These are phyloP conservation scores for Antheraea mylitta DNA, from an alignment of 1,140 invertebrate species.

Conservation along the genomic window DNA sequence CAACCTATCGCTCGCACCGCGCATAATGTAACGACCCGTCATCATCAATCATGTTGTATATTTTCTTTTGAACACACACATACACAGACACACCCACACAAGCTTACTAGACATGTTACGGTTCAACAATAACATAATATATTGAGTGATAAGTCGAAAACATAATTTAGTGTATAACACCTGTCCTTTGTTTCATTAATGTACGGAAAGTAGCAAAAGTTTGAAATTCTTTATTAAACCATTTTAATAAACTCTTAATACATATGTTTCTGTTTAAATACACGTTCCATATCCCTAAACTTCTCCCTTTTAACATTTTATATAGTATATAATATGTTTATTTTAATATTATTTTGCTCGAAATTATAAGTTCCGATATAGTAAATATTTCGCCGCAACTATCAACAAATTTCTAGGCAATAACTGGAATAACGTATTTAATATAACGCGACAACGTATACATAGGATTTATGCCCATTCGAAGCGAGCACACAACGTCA, in stretches of 20 bases:
- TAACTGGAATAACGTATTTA: neutral
- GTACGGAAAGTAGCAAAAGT: too few species aligned
- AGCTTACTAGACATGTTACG: neutral
- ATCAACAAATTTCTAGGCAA: neutral
- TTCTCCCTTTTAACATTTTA: too few species aligned
- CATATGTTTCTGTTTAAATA: too few species aligned
- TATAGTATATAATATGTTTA: too few species aligned
- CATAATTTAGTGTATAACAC: neutral
- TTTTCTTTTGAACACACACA: slow-evolving; percentile 14
- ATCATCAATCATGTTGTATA: neutral
- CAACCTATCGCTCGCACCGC: neutral
- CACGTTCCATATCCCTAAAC: too few species aligned
- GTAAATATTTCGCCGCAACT: neutral
- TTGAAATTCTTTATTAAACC: too few species aligned
- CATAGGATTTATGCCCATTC: slow-evolving; percentile 11
- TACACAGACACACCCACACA: neutral
- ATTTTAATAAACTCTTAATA: too few species aligned
- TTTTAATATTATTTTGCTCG: too few species aligned
- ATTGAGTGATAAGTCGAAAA: too few species aligned
- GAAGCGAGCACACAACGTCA: slow-evolving; percentile 20
- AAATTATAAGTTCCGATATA: too few species aligned
- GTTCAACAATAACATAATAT: neutral
- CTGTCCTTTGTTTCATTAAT: too few species aligned
- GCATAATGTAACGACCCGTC: neutral
- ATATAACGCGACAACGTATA: neutral